phyloP scores from a whole-genome alignment of 2,888 invertebrate genomes.

The Cynaeus angustus region DNA sequence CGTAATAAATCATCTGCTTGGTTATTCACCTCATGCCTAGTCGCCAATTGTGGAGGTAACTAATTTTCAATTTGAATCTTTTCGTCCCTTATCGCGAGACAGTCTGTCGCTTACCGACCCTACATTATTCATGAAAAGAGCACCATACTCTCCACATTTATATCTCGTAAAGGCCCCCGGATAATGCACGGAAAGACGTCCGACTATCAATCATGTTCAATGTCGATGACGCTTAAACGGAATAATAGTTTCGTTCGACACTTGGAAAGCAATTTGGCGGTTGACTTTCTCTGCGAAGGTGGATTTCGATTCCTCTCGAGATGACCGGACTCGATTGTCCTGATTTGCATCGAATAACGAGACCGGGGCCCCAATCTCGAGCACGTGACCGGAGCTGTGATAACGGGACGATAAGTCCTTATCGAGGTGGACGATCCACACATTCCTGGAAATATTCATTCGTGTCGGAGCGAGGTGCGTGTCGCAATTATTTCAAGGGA shows the following conservation, averaged over 20 bases:
- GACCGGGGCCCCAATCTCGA: constrained; percentile 61
- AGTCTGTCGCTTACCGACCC: constrained; percentile 67
- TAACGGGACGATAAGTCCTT: no score
- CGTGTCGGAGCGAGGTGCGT: constrained; percentile 58
- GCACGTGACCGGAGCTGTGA: no score
- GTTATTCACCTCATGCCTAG: constrained; percentile 58
- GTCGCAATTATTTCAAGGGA: no score
- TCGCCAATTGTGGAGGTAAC: constrained; percentile 67
- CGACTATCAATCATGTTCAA: constrained; percentile 57
- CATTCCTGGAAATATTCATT: constrained; percentile 59
- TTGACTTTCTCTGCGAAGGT: constrained; percentile 40
- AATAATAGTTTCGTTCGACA: constrained; percentile 47
- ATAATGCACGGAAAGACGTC: constrained; percentile 55
- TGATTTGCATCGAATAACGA: constrained; percentile 68
- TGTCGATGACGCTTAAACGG: constrained; percentile 43
- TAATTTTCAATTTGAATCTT: constrained; percentile 71
- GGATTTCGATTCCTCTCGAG: constrained; percentile 54
- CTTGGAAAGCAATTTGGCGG: constrained; percentile 43
- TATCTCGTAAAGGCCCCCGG: constrained; percentile 66
- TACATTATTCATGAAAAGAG: constrained; percentile 72
- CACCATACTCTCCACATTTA: constrained; percentile 66
- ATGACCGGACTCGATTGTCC: constrained; percentile 62
- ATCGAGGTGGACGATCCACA: constrained; percentile 53
- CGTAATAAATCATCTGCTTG: constrained; percentile 57
- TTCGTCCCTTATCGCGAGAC: constrained; percentile 66